Evolutionary conservation across 2,797 vertebrate species (phyloP).

Genomic region (Brachyalestes nurse): DNA sequence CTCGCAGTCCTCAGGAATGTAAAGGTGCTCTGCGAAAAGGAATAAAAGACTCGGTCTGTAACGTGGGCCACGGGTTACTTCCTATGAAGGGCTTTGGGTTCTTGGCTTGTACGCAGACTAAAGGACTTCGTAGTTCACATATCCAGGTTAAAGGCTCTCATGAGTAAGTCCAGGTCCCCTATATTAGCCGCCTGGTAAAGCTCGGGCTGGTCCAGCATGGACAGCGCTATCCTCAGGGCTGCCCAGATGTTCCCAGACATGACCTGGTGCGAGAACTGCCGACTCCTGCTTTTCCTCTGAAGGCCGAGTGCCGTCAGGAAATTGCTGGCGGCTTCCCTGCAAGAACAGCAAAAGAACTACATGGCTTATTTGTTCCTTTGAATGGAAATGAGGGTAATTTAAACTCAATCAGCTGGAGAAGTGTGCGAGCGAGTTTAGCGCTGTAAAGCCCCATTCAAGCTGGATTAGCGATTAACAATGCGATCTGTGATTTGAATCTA

Average conservation of each 20-base stretch:
- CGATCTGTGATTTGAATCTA: neutral
- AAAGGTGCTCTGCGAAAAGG: slow-evolving; percentile 65
- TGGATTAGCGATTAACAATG: neutral
- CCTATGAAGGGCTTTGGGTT: slow-evolving; percentile 70
- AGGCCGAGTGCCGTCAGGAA: slow-evolving; percentile 95
- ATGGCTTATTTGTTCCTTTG: neutral
- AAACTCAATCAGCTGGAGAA: neutral
- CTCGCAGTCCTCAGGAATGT: slow-evolving; percentile 66
- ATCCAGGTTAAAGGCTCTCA: slow-evolving; percentile 95
- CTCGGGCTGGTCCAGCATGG: slow-evolving; percentile 98
- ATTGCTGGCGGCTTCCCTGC: slow-evolving; percentile 97
- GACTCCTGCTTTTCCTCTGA: slow-evolving; percentile 94
- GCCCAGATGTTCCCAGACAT: slow-evolving; percentile 99
- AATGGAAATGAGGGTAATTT: neutral
- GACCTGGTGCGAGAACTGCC: slow-evolving; percentile 92
- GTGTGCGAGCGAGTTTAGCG: neutral
- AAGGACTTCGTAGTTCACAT: slow-evolving; percentile 75
- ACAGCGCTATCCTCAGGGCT: slow-evolving; percentile 93
- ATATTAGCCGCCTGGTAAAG: slow-evolving; percentile 98
- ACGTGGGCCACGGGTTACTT: slow-evolving; percentile 22
- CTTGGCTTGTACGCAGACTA: slow-evolving; percentile 64
- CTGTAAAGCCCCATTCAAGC: neutral
- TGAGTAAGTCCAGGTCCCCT: slow-evolving; percentile 94
- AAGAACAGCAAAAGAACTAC: slow-evolving; percentile 48
- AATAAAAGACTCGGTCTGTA: slow-evolving; percentile 53